Evolutionary conservation across 2,113 vertebrate genomes (phyloP), one percentile per base, ranked within the genome.

Genomic region (Mormoops blainvillei): DNA sequence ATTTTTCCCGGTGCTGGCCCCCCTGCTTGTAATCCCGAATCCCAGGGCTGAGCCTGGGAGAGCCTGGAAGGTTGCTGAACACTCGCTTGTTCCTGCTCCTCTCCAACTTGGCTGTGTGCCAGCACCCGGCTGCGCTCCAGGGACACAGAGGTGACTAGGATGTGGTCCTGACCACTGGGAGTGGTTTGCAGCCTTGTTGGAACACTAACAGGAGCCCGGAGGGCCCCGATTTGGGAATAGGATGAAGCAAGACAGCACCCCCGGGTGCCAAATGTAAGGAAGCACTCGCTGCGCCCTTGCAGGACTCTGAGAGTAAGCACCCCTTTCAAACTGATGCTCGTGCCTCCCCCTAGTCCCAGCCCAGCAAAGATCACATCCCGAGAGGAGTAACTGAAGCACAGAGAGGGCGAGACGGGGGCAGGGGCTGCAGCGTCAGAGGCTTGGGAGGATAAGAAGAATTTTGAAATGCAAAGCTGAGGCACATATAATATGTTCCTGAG

Each of bases 81-180:
- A 0, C 52, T n/a, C n/a, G n/a, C n/a, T 22, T 0, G 3, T 2
- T 52, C 36, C 7, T 24, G 10, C 41, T 22, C 73, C 11, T 74
- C 14, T 36, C 56, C n/a, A 68, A 41, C 16, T 20, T 4, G 24
- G 43, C 31, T 45, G 11, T 52, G 48, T 16, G 54, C 68, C 87
- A 38, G 67, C 43, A 11, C 31, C 26, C 26, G 81, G 52, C 4
- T 15, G 26, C 14, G 81, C 45, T 52, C 26, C 45, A 63, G 65
- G 20, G 68, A 82, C 70, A 22, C 50, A 48, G 71, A 43, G 41
- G 33, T 52, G 48, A 31, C 16, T 31, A 45, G 52, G 70, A 50
- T 7, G 16, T 3, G 54, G 26, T 33, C 22, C 63, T 52, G 94
- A 28, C 33, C 22, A 4, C 48, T 19, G 41, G 28, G n/a, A 76